Conservation (phyloP, 2,113 vertebrate species). For the Clarias gariepinus region DNA sequence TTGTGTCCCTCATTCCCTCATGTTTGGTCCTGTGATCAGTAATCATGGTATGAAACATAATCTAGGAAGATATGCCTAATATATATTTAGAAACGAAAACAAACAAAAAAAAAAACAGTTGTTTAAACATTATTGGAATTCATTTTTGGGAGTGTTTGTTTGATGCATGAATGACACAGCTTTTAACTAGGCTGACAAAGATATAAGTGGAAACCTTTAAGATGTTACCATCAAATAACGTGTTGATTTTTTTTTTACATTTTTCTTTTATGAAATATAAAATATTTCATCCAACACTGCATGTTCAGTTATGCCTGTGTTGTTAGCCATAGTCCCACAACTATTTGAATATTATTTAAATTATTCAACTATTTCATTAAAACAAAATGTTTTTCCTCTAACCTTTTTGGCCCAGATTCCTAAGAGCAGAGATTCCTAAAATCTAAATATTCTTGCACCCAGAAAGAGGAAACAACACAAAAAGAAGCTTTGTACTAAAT, state of each 20-base stretch:
- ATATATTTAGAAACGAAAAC: not conserved
- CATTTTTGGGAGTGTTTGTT: not conserved
- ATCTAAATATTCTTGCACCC: not conserved
- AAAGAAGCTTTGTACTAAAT: not conserved
- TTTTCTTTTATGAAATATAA: too few species aligned
- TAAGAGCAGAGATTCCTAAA: not conserved
- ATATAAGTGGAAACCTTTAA: not conserved
- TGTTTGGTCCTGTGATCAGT: not conserved
- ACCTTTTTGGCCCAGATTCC: not conserved
- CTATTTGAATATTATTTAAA: too few species aligned
- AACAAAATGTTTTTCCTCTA: not conserved
- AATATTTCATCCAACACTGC: too few species aligned
- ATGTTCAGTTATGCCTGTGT: too few species aligned
- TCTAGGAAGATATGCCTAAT: not conserved
- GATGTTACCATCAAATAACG: not conserved
- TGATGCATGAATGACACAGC: not conserved
- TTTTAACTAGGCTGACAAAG: not conserved
- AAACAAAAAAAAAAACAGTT: not conserved
- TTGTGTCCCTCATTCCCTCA: not conserved
- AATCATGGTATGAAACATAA: not conserved
- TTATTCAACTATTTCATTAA: not conserved
- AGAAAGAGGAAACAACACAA: not conserved
- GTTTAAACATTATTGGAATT: not conserved
- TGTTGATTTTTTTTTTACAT: not conserved
- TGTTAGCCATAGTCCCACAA: too few species aligned